Base-by-base conservation (phyloP, 2,113 vertebrate species). In the Neopipo cinnamomea region DNA sequence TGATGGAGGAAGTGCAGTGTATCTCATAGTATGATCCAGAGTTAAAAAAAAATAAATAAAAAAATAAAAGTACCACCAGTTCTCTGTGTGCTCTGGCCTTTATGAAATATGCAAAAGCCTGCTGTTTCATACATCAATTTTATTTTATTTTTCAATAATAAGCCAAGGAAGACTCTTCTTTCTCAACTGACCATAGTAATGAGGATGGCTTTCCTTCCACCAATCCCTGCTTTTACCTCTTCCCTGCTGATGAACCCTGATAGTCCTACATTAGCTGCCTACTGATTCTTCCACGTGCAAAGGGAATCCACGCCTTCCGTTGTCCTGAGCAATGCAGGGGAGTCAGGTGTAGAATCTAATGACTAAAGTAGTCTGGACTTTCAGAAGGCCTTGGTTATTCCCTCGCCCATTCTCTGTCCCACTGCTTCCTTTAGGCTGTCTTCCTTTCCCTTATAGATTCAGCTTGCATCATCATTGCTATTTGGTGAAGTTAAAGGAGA, bases 61-160 rank as follows among this genome's bases (percentile, higher is more conserved):
- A 30, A 55, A 56, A 23, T 27, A 72, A 59, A 61, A 23, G 28
- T 39, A 66, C 67, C 62, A 53, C 41, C 47, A 56, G 31, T 87
- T 73, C 18, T 95, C 28, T 84, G 42, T 84, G 65, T 79, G 68
- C 70, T 92, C 52, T 89, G 77, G 82, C 71, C 68, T 97, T 92
- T 88, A 90, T 96, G 93, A 93, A 93, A 94, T 80, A 92, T 76
- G 59, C 68, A 90, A 92, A 79, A 95, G 78, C 58, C 86, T 95
- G 56, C 53, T 86, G 70, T 47, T 96, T 66, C 79, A 42, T 88
- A 66, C 72, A 77, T 94, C 0, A 5, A 74, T 91, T 87, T 47
- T 31, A 49, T 68, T 93, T 77, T 49, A 9, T 75, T 85, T 92
- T 95, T 93, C 72, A 70, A 53, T 94, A 70, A 39, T 46, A 53